A percentile compares a stretch with the other conserved stretches of the same genome.
Conservation (phyloP, 2,888 invertebrate genomes). For the Calameuta idolon region DNA sequence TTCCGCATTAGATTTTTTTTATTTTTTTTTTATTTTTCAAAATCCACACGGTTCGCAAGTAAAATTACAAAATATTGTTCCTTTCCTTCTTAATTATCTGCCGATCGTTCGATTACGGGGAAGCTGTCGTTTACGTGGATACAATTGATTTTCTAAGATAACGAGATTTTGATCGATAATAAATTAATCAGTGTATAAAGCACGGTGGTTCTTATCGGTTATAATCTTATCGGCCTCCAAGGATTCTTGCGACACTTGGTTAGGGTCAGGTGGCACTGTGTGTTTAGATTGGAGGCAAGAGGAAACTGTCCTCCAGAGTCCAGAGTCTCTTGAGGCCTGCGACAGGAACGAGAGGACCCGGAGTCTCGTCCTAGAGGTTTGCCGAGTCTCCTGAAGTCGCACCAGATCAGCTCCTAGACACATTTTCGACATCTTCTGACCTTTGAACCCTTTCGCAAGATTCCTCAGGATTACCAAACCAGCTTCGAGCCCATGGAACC, state of each 20-base stretch:
- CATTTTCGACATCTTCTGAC: background rate
- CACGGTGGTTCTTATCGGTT: background rate
- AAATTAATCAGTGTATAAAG: background rate
- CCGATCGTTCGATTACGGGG: background rate
- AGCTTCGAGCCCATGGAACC: background rate
- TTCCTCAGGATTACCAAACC: background rate
- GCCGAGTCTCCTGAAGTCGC: background rate
- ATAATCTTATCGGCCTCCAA: background rate
- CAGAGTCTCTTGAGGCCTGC: background rate
- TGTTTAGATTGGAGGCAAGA: background rate
- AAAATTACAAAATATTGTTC: background rate
- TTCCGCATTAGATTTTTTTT: background rate
- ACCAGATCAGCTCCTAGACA: background rate
- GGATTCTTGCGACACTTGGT: background rate
- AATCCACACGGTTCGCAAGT: background rate
- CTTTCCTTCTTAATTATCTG: background rate
- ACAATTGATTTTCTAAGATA: background rate
- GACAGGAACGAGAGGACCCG: background rate
- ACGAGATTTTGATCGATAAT: background rate
- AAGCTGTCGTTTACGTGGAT: background rate
- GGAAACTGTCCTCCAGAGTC: background rate
- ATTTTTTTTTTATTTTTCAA: background rate
- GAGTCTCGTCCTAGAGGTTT: background rate
- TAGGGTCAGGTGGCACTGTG: background rate
- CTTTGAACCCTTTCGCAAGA: background rate